Conservation (phyloP, 2,113 vertebrate species). For the Neolamprologus ventralis region DNA sequence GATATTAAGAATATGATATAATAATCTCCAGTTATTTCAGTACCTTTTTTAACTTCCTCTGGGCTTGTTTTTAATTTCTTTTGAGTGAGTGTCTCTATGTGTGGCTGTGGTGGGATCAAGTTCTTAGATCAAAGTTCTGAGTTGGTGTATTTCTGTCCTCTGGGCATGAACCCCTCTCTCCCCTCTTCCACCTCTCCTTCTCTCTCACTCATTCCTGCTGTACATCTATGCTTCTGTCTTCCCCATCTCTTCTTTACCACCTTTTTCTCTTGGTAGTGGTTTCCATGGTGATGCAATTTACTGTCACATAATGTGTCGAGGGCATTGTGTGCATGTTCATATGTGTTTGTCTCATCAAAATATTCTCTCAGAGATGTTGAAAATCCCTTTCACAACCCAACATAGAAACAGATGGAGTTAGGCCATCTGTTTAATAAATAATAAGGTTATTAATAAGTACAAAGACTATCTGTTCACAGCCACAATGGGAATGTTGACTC, state of each 20-base stretch:
- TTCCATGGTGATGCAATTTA: constrained; percentile 67
- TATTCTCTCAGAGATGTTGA: constrained; percentile 43
- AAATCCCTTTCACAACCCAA: constrained; percentile 17
- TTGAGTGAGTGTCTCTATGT: background rate
- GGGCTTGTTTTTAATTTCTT: background rate
- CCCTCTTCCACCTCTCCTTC: background rate
- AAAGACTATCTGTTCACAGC: constrained; percentile 7
- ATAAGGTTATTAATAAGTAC: constrained; percentile 19
- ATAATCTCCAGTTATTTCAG: constrained; percentile 12
- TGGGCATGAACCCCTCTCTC: constrained; percentile 16
- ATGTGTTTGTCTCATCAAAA: constrained; percentile 37
- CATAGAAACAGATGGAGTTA: constrained; percentile 5
- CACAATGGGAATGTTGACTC: constrained; percentile 4
- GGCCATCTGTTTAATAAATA: constrained; percentile 27
- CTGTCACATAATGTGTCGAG: constrained; percentile 52
- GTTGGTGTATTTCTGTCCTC: constrained; percentile 3
- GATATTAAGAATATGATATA: background rate
- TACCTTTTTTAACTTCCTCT: background rate
- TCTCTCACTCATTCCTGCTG: background rate
- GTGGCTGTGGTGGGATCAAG: background rate
- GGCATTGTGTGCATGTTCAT: constrained; percentile 17
- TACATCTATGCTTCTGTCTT: background rate
- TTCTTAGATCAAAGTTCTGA: constrained; percentile 26
- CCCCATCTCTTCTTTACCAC: constrained; percentile 20
- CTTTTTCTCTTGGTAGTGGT: constrained; percentile 53